These are phyloP conservation scores for Crotalus adamanteus DNA, from an alignment of 2,797 vertebrate genomes.

Conservation along the genomic window DNA sequence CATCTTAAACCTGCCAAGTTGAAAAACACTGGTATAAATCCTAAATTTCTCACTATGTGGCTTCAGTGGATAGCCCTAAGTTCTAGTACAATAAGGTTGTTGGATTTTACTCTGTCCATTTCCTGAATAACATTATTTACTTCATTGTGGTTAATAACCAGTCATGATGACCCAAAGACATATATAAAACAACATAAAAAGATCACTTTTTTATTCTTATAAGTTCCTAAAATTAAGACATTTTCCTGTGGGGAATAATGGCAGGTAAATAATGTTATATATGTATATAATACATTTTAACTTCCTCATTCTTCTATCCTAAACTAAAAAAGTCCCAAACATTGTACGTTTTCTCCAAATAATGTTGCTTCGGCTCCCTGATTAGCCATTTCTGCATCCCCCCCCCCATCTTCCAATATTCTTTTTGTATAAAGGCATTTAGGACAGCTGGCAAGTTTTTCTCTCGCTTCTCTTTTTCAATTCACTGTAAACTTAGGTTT, in stretches of 20 bases:
- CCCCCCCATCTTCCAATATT: not conserved
- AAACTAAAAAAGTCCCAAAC: not conserved
- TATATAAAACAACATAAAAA: not conserved
- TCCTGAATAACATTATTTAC: not conserved
- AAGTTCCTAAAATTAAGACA: not conserved
- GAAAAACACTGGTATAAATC: not conserved
- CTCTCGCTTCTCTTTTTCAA: not conserved
- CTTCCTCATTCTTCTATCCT: not conserved
- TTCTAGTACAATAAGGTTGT: not conserved
- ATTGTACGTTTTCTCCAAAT: not conserved
- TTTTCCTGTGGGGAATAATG: not conserved
- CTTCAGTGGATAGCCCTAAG: not conserved
- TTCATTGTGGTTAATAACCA: not conserved
- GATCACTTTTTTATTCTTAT: not conserved
- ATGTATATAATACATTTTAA: not conserved
- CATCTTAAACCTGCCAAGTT: not conserved
- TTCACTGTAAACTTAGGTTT: not conserved
- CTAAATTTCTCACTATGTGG: not conserved
- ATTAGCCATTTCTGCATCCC: not conserved
- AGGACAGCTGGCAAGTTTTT: not conserved
- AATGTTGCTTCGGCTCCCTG: not conserved
- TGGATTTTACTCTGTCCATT: not conserved
- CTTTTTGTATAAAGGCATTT: not conserved
- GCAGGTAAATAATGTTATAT: not conserved
- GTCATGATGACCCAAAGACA: not conserved